phyloP scores from a whole-genome alignment of 2,113 vertebrate genomes.

The Paramormyrops kingsleyae region DNA sequence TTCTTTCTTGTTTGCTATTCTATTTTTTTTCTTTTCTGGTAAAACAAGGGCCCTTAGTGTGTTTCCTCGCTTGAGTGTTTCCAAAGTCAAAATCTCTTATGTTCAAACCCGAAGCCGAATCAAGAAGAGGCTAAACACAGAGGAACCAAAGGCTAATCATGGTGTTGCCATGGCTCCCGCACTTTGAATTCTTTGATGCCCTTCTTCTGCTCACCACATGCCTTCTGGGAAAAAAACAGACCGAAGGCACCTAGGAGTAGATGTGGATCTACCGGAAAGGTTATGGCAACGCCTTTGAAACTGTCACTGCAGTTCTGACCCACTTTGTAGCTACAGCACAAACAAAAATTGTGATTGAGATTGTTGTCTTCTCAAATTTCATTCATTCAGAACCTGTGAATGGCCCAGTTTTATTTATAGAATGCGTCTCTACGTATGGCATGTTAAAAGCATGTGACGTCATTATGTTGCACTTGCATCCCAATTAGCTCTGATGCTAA shows the following conservation, averaged over 20 bases:
- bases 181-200: not conserved
- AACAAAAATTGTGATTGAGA: not conserved
- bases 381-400: not conserved
- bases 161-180: not conserved
- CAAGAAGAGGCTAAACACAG: not conserved
- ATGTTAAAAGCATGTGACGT: not conserved
- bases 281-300: not conserved
- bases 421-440: not conserved
- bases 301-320: not conserved
- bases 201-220: not conserved
- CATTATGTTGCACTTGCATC: not conserved
- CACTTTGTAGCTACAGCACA: not conserved
- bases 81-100: not conserved
- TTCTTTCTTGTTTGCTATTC: not conserved
- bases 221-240: not conserved
- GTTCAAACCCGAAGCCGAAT: not conserved
- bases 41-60: not conserved
- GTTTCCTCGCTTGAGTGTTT: not conserved
- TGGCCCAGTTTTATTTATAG: not conserved
- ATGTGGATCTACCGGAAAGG: not conserved
- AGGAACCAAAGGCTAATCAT: not conserved
- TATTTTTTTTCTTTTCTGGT: not conserved
- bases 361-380: not conserved
- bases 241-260: not conserved
- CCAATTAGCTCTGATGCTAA: not conserved